Percentiles rank a stretch among this genome's conserved stretches.
These are phyloP conservation scores for Drosophila anceps DNA, from an alignment of 2,888 invertebrate species.

Conservation along the genomic window DNA sequence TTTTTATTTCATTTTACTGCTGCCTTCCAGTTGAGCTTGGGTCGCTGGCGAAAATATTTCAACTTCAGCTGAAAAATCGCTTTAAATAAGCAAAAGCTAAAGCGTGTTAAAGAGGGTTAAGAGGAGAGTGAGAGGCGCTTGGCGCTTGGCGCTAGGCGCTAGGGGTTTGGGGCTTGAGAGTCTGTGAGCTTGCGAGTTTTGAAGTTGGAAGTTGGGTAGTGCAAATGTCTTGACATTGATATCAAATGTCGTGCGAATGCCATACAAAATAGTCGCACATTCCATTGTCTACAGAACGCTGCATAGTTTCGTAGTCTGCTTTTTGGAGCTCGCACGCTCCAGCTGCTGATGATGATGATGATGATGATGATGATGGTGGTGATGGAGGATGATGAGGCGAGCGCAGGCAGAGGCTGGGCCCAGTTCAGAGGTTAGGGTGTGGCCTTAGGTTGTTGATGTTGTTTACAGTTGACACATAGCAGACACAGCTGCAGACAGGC, in stretches of 20 bases:
- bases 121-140: background rate
- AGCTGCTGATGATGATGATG: constrained; percentile 25
- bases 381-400: constrained; percentile 23
- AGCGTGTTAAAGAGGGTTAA: constrained; percentile 9
- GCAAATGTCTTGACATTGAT: constrained; percentile 79
- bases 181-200: background rate
- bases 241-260: constrained; percentile 72
- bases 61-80: constrained; percentile 51
- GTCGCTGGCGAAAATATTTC: constrained; percentile 48
- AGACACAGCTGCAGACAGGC: constrained; percentile 76
- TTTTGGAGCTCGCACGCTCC: constrained; percentile 40
- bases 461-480: constrained; percentile 78
- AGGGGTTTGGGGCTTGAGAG: background rate
- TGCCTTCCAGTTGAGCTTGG: constrained; percentile 20
- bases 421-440: constrained; percentile 10
- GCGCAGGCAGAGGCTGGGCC: constrained; percentile 3
- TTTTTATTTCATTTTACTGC: constrained; percentile 33
- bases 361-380: constrained; percentile 39
- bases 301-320: constrained; percentile 63
- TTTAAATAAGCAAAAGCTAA: constrained; percentile 59
- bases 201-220: constrained; percentile 7
- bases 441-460: constrained; percentile 58
- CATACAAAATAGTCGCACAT: constrained; percentile 51
- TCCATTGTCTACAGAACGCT: constrained; percentile 59
- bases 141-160: no score